A percentile compares a stretch with the other conserved stretches of the same genome.
These are phyloP conservation scores for Perognathus longimembris DNA, from an alignment of 2,113 vertebrate genomes.

Conservation along the genomic window DNA sequence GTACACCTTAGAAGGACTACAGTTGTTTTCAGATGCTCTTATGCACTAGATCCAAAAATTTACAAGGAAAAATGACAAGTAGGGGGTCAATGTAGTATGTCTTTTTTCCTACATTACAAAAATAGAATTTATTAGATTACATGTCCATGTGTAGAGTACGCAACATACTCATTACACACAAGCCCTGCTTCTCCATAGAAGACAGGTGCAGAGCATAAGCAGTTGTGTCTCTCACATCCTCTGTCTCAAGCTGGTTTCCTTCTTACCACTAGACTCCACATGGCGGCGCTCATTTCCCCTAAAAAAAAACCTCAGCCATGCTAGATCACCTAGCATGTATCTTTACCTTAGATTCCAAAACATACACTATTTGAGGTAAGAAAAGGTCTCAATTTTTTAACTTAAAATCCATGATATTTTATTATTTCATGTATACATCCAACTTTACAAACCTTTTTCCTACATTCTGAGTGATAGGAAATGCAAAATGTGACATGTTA, in stretches of 20 bases:
- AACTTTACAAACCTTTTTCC: neutral
- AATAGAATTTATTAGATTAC: slow-evolving; percentile 69
- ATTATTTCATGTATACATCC: neutral
- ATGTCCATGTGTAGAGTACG: neutral
- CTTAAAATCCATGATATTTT: neutral
- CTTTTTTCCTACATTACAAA: slow-evolving; percentile 67
- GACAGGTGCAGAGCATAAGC: neutral
- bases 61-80: no score
- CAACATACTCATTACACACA: neutral
- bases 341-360: slow-evolving; percentile 28
- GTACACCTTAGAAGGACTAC: no score
- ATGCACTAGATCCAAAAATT: no score
- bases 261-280: neutral
- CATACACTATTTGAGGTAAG: neutral
- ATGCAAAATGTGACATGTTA: neutral
- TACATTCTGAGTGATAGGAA: neutral
- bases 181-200: slow-evolving; percentile 42
- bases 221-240: neutral
- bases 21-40: no score
- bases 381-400: neutral
- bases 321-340: neutral
- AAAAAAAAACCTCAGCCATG: neutral
- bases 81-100: no score
- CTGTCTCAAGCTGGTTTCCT: neutral
- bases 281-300: neutral